These are phyloP conservation scores for Rhagonycha fulva DNA, from an alignment of 2,888 invertebrate genomes.

Conservation along the genomic window DNA sequence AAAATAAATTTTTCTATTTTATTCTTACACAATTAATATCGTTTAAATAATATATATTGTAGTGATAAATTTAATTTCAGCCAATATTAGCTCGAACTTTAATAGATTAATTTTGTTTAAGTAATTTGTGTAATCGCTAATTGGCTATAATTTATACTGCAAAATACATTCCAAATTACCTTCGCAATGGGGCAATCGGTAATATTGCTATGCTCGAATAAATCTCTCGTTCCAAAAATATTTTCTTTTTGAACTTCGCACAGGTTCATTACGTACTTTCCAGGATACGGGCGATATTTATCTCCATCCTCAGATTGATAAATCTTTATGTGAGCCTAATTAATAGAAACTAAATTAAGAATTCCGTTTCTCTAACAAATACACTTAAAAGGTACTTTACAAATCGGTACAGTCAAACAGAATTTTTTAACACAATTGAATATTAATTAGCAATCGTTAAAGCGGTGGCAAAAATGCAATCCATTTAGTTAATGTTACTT, in stretches of 20 bases:
- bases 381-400: not conserved
- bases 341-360: not conserved
- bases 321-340: slow-evolving; percentile 10
- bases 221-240: slow-evolving; percentile 13
- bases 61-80: not conserved
- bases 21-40: not conserved
- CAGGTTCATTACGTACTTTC: slow-evolving; percentile 7
- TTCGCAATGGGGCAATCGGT: slow-evolving; percentile 14
- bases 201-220: slow-evolving; percentile 4
- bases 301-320: not conserved
- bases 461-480: not conserved
- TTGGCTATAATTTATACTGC: not conserved
- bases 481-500: not conserved
- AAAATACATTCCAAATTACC: not conserved
- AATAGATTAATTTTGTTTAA: not conserved
- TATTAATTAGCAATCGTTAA: not conserved
- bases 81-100: not conserved
- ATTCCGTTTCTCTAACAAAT: not conserved
- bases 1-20: slow-evolving; percentile 9
- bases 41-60: not conserved
- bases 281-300: slow-evolving; percentile 2
- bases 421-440: not conserved
- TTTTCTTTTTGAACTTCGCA: slow-evolving; percentile 11
- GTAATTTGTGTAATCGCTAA: not conserved
- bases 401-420: not conserved